Percentiles rank a stretch among this genome's conserved stretches.
Evolutionary conservation across 2,888 invertebrate genomes (phyloP).

Genomic region (Sabatieria punctata): DNA sequence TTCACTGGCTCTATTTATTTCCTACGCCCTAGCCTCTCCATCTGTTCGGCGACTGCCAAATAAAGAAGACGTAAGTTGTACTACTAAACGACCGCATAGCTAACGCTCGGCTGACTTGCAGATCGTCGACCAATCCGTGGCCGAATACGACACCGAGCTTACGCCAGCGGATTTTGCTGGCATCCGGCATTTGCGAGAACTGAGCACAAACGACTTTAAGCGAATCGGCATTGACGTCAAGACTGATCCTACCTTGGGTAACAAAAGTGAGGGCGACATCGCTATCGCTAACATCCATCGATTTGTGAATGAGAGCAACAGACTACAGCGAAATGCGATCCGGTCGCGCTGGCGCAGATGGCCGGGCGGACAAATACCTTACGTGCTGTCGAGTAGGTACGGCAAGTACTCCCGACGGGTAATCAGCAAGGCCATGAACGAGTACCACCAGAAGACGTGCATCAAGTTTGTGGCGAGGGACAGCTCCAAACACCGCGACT

Average conservation of each 20-base stretch:
- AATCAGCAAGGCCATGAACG: constrained; percentile 28
- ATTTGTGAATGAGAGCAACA: constrained; percentile 6
- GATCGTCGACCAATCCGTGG: too few species aligned
- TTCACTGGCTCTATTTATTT: too few species aligned
- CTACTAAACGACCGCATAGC: too few species aligned
- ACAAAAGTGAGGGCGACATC: not conserved
- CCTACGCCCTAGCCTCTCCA: too few species aligned
- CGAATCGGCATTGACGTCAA: not conserved
- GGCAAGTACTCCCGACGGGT: constrained; percentile 26
- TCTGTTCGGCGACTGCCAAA: too few species aligned
- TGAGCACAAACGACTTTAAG: too few species aligned
- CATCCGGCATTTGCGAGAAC: too few species aligned
- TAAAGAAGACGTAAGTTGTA: too few species aligned
- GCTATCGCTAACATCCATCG: not conserved
- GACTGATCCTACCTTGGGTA: not conserved
- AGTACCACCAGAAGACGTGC: constrained; percentile 46
- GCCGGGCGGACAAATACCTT: constrained; percentile 28
- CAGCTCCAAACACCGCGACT: constrained; percentile 33
- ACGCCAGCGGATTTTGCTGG: too few species aligned
- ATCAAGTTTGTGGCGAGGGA: constrained; percentile 15
- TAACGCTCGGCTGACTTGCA: too few species aligned
- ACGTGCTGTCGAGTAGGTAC: constrained; percentile 25
- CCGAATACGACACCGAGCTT: too few species aligned
- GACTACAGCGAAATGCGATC: constrained; percentile 1
- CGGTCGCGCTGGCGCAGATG: constrained; percentile 14